Percentiles rank a stretch among this genome's conserved stretches.
These are phyloP conservation scores for Holotrichia oblita DNA, from an alignment of 1,140 invertebrate species.

Conservation along the genomic window DNA sequence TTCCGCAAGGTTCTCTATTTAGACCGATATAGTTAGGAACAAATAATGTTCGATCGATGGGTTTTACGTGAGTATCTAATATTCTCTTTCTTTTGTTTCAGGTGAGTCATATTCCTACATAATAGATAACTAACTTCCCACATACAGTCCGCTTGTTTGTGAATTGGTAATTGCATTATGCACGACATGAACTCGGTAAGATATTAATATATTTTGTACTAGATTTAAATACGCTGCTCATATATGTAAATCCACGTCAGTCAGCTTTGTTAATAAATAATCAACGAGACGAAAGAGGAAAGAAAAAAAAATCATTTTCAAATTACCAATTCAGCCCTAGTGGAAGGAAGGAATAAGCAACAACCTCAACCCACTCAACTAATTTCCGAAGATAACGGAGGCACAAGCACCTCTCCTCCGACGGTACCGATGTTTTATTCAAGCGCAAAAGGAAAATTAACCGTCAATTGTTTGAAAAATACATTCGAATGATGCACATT, in stretches of 20 bases:
- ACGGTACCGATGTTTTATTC: constrained; percentile 22
- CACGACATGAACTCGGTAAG: not conserved
- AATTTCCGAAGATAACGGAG: not conserved
- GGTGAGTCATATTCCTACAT: not conserved
- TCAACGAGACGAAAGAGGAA: too few relatives aligned
- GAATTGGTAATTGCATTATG: not conserved
- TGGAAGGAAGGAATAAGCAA: not conserved
- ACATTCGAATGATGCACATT: constrained; percentile 29
- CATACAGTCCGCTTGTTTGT: not conserved
- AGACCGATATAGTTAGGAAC: not conserved
- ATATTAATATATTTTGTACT: not conserved
- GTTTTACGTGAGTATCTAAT: not conserved
- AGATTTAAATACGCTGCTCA: not conserved
- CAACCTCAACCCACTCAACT: not conserved
- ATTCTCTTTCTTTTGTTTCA: constrained; percentile 13
- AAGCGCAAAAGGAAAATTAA: constrained; percentile 23
- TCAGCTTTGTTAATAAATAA: not conserved
- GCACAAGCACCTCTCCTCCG: constrained; percentile 11
- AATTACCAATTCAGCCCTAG: constrained; percentile 9
- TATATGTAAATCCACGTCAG: not conserved
- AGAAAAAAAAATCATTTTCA: not conserved
- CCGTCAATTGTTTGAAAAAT: constrained; percentile 33
- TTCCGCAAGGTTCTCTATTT: not conserved
- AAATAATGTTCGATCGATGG: not conserved
- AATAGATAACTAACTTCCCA: not conserved